Percentiles rank a stretch among this genome's conserved stretches.
phyloP scores from a whole-genome alignment of 2,888 invertebrate genomes.

The Tachina fera region DNA sequence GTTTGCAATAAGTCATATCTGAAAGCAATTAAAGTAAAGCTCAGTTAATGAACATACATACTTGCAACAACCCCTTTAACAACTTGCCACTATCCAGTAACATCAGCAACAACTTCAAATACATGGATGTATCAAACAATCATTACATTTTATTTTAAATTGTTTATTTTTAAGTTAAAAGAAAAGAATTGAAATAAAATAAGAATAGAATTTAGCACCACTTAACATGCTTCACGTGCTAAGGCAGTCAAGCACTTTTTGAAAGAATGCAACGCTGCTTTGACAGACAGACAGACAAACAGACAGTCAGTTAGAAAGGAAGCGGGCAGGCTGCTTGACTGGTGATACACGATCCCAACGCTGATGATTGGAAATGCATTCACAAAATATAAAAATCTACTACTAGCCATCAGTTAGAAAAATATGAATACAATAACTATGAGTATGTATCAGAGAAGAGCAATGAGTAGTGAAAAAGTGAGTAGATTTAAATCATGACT shows the following conservation, averaged over 20 bases:
- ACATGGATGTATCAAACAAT: neutral
- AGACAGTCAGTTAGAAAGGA: neutral
- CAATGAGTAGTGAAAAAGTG: no score
- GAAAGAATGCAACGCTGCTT: no score
- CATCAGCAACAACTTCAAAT: slow-evolving; percentile 3
- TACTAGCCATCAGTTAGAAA: slow-evolving; percentile 23
- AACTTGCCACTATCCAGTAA: neutral
- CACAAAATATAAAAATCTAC: slow-evolving; percentile 41
- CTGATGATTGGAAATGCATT: slow-evolving; percentile 60
- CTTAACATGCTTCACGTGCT: slow-evolving; percentile 68
- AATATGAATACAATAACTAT: slow-evolving; percentile 8
- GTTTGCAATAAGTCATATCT: slow-evolving; percentile 19
- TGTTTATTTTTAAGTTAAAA: neutral
- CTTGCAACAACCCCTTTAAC: slow-evolving; percentile 21
- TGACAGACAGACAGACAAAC: slow-evolving; percentile 32
- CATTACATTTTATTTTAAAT: neutral
- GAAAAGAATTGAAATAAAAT: slow-evolving; percentile 22
- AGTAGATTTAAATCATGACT: no score
- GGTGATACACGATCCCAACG: no score
- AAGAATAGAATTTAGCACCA: slow-evolving; percentile 55
- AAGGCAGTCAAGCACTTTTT: slow-evolving; percentile 60
- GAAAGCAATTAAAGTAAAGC: slow-evolving; percentile 41
- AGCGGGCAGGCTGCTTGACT: slow-evolving; percentile 21
- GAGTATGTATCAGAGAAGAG: no score
- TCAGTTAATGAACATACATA: neutral